Evolutionary conservation across 1,140 invertebrate species (phyloP), one percentile per base, ranked within the genome.

Genomic region (Nymphalis io): DNA sequence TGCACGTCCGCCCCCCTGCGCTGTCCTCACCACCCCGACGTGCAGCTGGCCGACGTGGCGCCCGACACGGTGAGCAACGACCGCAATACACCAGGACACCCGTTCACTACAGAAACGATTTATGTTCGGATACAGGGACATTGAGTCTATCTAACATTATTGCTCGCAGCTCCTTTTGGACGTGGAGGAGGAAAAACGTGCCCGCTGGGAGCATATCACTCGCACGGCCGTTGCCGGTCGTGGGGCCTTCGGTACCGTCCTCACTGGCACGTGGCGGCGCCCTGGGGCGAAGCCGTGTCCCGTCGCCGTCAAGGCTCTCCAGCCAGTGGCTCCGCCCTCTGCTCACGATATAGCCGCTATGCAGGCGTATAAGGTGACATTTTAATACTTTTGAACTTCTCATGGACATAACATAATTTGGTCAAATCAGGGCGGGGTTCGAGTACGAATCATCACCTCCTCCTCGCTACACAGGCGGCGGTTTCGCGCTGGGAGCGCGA

Each of bases 171-270:
- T 98, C 40, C 98, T 99, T 78, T 93, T 97, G 68, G 98, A 99
- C 92, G 93, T 99, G 16, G 96, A 96, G 2, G 94, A 96, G 38
- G 93, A 95, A 51, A 93, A 96, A 65, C 92, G 98, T 0, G 96
- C 98, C 51, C 94, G 95, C 72, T 94, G 96, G 44, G 95, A 98
- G 48, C 94, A 95, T 68, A 94, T 99, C 4, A 94, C 95, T 40
- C 92, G 96, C 60, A 97, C 96, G 0, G 94, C 94, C 68, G 92
- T 98, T 83, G 90, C 98, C n/a, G 99, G 99, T 0, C 94, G 98
- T 40, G 99, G 99, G 0, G 98, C 98, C 0, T 99, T 99, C 93
- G 98, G 99, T 1, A 98, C 99, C 85, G 99, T 99, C 1, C 98
- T 98, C 84, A 95, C 96, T 82, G 98, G 95, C 0, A 94, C 93